Base-by-base conservation (phyloP, 2,113 vertebrate genomes). In the Urocitellus parryii region DNA sequence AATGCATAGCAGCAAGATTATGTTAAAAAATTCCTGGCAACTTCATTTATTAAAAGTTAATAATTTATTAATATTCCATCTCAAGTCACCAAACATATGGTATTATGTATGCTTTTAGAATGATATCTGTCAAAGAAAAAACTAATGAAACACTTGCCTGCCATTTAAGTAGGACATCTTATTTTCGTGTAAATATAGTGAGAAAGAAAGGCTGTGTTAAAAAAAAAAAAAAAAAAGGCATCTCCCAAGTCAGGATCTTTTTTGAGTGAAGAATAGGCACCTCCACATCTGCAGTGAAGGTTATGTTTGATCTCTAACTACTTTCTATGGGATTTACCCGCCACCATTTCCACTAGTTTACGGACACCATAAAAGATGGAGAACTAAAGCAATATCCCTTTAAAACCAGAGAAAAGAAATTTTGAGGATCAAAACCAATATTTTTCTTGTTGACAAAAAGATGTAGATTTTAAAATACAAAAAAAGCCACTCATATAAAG, bases 301-400 rank as follows among this genome's bases (percentile, higher is more conserved):
- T 97, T 96, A 93, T 77, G 72, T 97, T 97, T 98, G 95, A 98
- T 98, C 95, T 90, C 98, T 98, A 97, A 98, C 98, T 96, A 95
- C 48, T 98, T 97, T 97, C 94, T 97, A 14, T 97, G 98, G 97
- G 98, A 98, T 98, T 98, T 98, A 96, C 97, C 97, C 70, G 76
- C 97, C 97, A 98, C 76, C 94, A 88, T 95, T 97, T 97, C 96
- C 88, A 72, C 78, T 88, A 63, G 86, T 88, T 95, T 97, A 97
- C 79, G 92, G 93, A 95, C 86, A 95, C 56, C 70, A 98, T 97
- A 98, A 98, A 98, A 94, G 95, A 96, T 96, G 92, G 74, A 91
- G 84, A 96, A 94, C 82, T 94, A 95, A 97, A 96, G 96, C 53
- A 88, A 92, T 92, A 82, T 72, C 51, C 90, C 78, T 97, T 95